phyloP scores from a whole-genome alignment of 2,888 invertebrate species.

The Nebria salina region DNA sequence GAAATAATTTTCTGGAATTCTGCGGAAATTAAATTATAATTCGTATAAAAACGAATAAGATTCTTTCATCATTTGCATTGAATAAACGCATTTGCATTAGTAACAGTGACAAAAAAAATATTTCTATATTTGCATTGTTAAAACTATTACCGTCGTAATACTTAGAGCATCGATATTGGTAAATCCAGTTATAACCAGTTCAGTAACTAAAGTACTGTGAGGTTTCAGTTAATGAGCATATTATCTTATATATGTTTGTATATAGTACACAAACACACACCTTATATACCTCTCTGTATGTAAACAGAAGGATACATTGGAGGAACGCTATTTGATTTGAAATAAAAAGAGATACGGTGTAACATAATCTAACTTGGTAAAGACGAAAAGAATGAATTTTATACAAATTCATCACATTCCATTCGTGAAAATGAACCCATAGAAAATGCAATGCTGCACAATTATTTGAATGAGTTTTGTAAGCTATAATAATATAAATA shows the following conservation, averaged over 20 bases:
- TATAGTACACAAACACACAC: neutral
- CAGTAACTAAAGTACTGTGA: neutral
- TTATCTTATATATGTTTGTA: neutral
- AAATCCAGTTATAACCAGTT: slow-evolving; percentile 1
- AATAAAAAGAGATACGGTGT: neutral
- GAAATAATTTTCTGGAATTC: no score
- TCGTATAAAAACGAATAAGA: no score
- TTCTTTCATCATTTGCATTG: no score
- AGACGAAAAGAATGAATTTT: neutral
- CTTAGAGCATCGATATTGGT: neutral
- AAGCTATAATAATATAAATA: no score
- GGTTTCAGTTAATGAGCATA: neutral
- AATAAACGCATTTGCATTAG: neutral
- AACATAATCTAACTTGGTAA: neutral
- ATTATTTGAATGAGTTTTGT: neutral
- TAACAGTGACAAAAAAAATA: neutral
- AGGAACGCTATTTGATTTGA: neutral
- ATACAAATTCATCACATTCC: neutral
- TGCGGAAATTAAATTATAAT: no score
- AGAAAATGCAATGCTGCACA: neutral
- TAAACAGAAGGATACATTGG: no score
- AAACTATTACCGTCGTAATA: neutral
- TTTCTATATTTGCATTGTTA: neutral
- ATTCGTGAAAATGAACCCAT: neutral
- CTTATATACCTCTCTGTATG: neutral